These are phyloP conservation scores for Drosophila melanica DNA, from an alignment of 1,140 invertebrate species.

Conservation along the genomic window DNA sequence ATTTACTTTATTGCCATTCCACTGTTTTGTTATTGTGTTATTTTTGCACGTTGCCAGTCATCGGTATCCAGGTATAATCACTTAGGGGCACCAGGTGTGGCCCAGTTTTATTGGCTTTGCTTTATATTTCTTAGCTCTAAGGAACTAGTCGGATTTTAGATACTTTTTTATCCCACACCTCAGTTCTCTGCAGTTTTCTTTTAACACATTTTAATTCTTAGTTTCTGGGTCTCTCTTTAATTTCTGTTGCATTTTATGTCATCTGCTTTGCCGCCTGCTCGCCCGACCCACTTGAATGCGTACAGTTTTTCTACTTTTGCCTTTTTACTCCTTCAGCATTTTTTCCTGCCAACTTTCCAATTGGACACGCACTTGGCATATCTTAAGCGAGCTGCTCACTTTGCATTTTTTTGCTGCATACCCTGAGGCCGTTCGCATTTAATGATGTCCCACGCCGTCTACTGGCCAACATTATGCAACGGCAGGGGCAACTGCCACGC, in stretches of 20 bases:
- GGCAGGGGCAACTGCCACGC: neutral
- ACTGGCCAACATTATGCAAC: neutral
- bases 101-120: conserved; percentile 9
- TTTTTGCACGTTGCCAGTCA: neutral
- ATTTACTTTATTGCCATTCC: conserved; percentile 34
- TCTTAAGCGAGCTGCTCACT: conserved; percentile 31
- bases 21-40: conserved; percentile 3
- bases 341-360: conserved; percentile 40
- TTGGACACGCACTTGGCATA: conserved; percentile 56
- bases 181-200: conserved; percentile 17
- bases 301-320: neutral
- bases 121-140: neutral
- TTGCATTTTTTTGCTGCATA: conserved; percentile 29
- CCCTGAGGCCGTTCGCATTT: conserved; percentile 40
- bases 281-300: neutral
- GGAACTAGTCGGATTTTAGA: neutral
- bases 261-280: conserved; percentile 3
- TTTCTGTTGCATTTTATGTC: conserved; percentile 29
- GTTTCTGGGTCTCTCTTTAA: neutral
- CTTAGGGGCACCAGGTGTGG: conserved; percentile 5
- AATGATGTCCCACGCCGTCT: conserved; percentile 37
- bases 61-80: conserved; percentile 4
- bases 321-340: conserved; percentile 20
- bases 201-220: conserved; percentile 22
- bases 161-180: conserved; percentile 2